A percentile compares a stretch with the other conserved stretches of the same genome.
phyloP scores from a whole-genome alignment of 37 sponge, comb jelly and placozoan genomes.

The Ianthella basta region DNA sequence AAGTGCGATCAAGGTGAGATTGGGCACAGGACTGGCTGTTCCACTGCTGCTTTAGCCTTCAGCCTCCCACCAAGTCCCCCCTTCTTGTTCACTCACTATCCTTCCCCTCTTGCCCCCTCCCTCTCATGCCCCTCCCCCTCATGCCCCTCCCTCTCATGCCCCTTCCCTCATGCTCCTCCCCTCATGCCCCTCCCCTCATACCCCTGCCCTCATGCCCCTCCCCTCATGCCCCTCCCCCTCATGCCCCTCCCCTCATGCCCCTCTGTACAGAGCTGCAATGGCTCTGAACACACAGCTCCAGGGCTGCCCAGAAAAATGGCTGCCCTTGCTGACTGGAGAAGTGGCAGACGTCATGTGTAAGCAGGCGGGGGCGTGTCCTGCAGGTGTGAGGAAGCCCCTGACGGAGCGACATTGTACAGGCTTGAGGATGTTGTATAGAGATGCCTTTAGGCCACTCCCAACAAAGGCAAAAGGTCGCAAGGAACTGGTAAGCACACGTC shows the following conservation, averaged over 20 bases:
- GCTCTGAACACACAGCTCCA: neutral
- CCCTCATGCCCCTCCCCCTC: too few species aligned
- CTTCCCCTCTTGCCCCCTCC: too few species aligned
- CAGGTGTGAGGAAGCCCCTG: conserved; percentile 36
- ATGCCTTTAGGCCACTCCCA: conserved; percentile 90
- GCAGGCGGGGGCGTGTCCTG: neutral
- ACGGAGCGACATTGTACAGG: conserved; percentile 78
- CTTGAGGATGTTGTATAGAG: conserved; percentile 95
- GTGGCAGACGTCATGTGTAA: conserved; percentile 13
- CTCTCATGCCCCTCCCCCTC: too few species aligned
- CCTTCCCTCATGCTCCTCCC: too few species aligned
- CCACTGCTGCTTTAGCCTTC: too few species aligned
- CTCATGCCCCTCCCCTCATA: too few species aligned
- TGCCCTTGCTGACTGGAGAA: neutral
- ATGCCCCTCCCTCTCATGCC: too few species aligned
- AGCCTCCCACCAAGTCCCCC: too few species aligned
- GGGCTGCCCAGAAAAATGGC: conserved; percentile 7
- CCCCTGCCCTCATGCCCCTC: too few species aligned
- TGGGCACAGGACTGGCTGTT: neutral
- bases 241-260: too few species aligned
- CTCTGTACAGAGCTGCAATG: neutral
- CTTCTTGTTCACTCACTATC: too few species aligned
- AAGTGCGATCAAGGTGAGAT: conserved; percentile 53
- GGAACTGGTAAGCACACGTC: conserved; percentile 32
- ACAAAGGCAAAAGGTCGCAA: conserved; percentile 59